Evolutionary conservation across 2,888 invertebrate species (phyloP), one percentile per base, ranked within the genome.

Genomic region (Zygogramma bicolorata): DNA sequence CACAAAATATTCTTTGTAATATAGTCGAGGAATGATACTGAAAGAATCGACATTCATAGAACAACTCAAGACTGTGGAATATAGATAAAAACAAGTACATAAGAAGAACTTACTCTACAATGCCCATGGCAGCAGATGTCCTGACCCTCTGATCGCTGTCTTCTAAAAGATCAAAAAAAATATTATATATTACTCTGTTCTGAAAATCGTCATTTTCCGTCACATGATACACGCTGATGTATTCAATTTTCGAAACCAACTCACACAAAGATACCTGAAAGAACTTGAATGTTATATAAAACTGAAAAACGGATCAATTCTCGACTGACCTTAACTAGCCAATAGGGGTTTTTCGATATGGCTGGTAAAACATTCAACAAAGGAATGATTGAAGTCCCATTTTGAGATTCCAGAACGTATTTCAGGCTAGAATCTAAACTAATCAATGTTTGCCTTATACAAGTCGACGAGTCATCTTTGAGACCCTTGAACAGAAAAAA

Each of bases 71-170:
- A n/a, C n/a, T n/a, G n/a, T n/a, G n/a, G n/a, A n/a, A n/a, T n/a
- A n/a, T n/a, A n/a, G n/a, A n/a, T n/a, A n/a, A 46, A 4, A 31
- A 61, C 6, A 25, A 27, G 18, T 22, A 18, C 31, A 25, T 20
- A 61, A 18, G 8, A 49, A 65, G 65, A 53, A 76, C 87, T 86
- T 86, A 93, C 93, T 87, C 90, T 49, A 90, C 88, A 68, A 96
- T 89, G 2, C 93, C 90, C 58, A 89, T 88, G 0, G 93, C 90
- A 0, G 95, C 92, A 0, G 94, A 92, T 71, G 90, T 89, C 71
- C 96, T 89, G 0, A 96, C 95, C 84, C 95, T 89, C 68, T 90
- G 91, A 85, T 97, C 96, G 75, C 93, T 93, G 85, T 95, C 95
- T 5, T 90, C 90, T 1, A 96, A 85, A 73, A 95, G 86, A 10